These are phyloP conservation scores for Melanotaenia trifasciata DNA, from an alignment of 2,797 vertebrate genomes.

Conservation along the genomic window DNA sequence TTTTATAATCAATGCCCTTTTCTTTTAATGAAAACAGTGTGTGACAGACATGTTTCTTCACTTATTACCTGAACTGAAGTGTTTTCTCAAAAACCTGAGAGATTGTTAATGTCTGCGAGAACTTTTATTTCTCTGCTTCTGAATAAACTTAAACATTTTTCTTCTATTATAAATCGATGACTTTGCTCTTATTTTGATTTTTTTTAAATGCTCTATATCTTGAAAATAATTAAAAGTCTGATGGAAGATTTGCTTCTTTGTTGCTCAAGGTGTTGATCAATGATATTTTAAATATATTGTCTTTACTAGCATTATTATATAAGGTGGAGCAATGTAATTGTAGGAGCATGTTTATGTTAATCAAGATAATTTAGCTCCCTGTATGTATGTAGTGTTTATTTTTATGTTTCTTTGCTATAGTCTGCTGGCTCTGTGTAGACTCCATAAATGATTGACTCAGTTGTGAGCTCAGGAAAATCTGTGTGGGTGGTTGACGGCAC, in stretches of 20 bases:
- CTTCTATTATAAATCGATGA: too few species aligned
- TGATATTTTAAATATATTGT: too few species aligned
- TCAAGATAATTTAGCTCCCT: not conserved
- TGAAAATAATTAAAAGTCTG: too few species aligned
- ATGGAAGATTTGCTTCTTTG: too few species aligned
- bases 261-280: not conserved
- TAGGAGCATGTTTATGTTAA: not conserved
- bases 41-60: not conserved
- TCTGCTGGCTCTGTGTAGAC: conserved; percentile 6
- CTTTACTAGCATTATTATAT: not conserved
- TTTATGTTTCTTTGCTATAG: conserved; percentile 23
- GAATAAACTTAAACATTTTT: too few species aligned
- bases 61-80: not conserved
- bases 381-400: conserved; percentile 18
- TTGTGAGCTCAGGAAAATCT: conserved; percentile 20
- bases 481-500: conserved; percentile 4
- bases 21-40: too few species aligned
- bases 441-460: conserved; percentile 61
- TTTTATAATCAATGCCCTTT: not conserved
- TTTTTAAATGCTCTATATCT: too few species aligned
- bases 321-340: too few species aligned
- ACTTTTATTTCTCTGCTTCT: too few species aligned
- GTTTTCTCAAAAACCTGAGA: not conserved
- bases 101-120: too few species aligned
- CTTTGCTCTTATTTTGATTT: too few species aligned